Evolutionary conservation across 2,888 invertebrate species (phyloP).

Genomic region (Scelioninae gen. 1): DNA sequence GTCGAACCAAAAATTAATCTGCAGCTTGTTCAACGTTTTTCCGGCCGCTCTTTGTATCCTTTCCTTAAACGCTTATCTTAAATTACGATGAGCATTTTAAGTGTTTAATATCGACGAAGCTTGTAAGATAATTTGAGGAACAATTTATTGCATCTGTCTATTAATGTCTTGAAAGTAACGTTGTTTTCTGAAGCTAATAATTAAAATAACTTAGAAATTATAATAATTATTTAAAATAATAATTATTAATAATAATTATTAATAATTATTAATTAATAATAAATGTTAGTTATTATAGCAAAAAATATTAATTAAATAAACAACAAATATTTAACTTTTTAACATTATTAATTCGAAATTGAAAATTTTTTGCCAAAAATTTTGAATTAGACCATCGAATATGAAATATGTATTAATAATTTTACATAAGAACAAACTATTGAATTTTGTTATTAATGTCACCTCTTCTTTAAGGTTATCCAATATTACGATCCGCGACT

Average conservation of each 20-base stretch:
- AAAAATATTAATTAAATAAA: no score
- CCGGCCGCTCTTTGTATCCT: background rate
- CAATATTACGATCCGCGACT: slow-evolving; percentile 48
- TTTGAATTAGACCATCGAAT: no score
- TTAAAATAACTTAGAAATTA: no score
- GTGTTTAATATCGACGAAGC: slow-evolving; percentile 32
- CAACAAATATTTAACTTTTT: no score
- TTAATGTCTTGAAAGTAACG: background rate
- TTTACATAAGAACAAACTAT: background rate
- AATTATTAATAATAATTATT: no score
- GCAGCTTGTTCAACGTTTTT: background rate
- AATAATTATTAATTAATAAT: no score
- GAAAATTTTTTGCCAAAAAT: no score
- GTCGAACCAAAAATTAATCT: slow-evolving; percentile 39
- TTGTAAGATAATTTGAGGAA: slow-evolving; percentile 12
- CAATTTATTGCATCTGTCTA: background rate
- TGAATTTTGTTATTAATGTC: slow-evolving; percentile 12
- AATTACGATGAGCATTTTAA: slow-evolving; percentile 37
- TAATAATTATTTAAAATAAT: background rate
- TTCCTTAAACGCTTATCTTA: slow-evolving; percentile 23
- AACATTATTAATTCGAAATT: no score
- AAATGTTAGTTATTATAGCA: no score
- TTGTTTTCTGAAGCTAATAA: background rate
- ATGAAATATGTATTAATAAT: background rate
- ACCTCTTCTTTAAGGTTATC: slow-evolving; percentile 39